A percentile compares a stretch with the other conserved stretches of the same genome.
These are phyloP conservation scores for Sarcophaga subvicina DNA, from an alignment of 2,888 invertebrate genomes.

Conservation along the genomic window DNA sequence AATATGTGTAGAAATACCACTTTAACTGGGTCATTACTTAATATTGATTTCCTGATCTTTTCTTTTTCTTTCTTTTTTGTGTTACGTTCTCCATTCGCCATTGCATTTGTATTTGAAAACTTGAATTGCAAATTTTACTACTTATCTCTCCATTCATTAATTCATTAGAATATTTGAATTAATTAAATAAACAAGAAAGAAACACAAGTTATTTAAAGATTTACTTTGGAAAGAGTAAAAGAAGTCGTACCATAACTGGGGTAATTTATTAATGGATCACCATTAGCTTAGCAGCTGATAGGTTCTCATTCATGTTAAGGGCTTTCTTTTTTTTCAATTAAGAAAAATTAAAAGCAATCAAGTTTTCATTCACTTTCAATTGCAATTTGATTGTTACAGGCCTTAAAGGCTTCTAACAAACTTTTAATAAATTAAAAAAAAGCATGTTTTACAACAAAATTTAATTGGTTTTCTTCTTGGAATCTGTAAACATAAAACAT, in stretches of 20 bases:
- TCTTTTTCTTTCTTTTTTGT: background rate
- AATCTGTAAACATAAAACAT: too few relatives aligned
- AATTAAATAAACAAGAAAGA: background rate
- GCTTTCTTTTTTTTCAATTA: background rate
- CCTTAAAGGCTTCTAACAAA: background rate
- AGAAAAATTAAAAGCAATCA: background rate
- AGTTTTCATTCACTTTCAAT: background rate
- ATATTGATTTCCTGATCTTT: slow-evolving; percentile 41
- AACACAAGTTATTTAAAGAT: background rate
- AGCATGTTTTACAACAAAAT: background rate
- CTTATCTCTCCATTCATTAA: background rate
- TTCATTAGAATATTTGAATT: background rate
- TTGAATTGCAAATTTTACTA: background rate
- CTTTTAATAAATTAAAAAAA: background rate
- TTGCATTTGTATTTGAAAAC: background rate
- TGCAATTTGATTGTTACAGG: background rate
- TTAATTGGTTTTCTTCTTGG: background rate
- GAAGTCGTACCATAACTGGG: too few relatives aligned
- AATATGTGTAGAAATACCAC: slow-evolving; percentile 46
- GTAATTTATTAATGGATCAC: too few relatives aligned
- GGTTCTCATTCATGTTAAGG: too few relatives aligned
- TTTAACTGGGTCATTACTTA: slow-evolving; percentile 61
- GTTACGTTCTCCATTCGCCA: background rate
- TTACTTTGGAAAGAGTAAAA: accelerated
- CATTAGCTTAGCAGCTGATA: too few relatives aligned